Evolutionary conservation across 2,888 invertebrate genomes (phyloP).

Genomic region (Erannis defoliaria): DNA sequence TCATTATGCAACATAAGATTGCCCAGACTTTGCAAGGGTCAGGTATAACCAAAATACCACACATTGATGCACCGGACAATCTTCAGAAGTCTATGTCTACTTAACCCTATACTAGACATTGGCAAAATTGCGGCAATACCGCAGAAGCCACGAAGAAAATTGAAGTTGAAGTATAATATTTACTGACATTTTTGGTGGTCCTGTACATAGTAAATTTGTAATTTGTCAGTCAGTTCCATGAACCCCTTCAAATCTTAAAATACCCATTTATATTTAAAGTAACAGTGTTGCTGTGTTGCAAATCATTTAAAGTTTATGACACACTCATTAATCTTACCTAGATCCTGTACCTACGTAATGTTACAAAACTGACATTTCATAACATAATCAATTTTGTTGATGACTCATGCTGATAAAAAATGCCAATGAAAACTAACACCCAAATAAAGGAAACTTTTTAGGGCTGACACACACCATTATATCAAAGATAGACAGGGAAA

Average conservation of each 20-base stretch:
- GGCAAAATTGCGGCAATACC: too few species aligned
- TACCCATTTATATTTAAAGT: background rate
- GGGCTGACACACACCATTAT: background rate
- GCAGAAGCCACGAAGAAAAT: too few species aligned
- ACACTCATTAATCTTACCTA: constrained; percentile 25
- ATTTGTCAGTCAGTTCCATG: background rate
- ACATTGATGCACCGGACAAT: too few species aligned
- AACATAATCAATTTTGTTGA: constrained; percentile 34
- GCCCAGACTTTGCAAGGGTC: too few species aligned
- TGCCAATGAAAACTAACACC: constrained; percentile 14
- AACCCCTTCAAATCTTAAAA: background rate
- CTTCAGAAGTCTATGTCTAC: too few species aligned
- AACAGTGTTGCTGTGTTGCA: constrained; percentile 1
- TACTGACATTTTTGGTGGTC: background rate
- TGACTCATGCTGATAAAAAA: constrained; percentile 33
- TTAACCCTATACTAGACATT: too few species aligned
- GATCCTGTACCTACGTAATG: constrained; percentile 25
- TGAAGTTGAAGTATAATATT: too few species aligned
- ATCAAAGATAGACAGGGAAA: background rate
- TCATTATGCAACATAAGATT: too few species aligned
- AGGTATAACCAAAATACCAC: too few species aligned
- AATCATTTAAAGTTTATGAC: constrained; percentile 23
- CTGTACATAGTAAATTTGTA: background rate
- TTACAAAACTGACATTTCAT: constrained; percentile 33
- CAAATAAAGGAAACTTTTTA: constrained; percentile 15